Conservation (phyloP, 2,797 vertebrate species). For the Falco berigora region DNA sequence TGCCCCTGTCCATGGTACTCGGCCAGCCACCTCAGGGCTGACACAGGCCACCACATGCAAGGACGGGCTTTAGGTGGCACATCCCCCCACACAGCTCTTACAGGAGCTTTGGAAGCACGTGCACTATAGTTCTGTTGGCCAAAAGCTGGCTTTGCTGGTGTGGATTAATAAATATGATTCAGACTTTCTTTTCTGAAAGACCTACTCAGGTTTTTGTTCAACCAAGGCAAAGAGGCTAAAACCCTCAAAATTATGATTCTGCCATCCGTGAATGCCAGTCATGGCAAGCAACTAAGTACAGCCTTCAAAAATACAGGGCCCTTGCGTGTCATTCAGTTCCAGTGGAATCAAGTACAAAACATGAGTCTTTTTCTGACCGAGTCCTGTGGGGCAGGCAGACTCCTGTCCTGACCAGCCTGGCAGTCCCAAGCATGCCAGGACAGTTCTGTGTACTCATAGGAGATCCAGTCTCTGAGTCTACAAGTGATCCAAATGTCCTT, state of each 20-base stretch:
- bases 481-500: background rate
- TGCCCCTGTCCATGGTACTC: background rate
- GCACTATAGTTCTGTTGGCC: accelerated
- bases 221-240: background rate
- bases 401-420: background rate
- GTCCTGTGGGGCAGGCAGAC: background rate
- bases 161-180: background rate
- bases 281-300: background rate
- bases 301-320: background rate
- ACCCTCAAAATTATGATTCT: background rate
- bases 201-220: background rate
- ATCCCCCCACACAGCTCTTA: background rate
- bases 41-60: accelerated
- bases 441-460: background rate
- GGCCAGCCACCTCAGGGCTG: accelerated
- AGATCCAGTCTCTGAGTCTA: background rate
- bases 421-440: background rate
- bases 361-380: accelerated
- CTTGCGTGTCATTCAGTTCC: background rate
- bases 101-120: accelerated
- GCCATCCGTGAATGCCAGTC: background rate
- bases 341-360: background rate
- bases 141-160: background rate
- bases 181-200: background rate
- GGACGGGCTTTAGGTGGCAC: background rate